Base-by-base conservation (phyloP, 1,140 invertebrate genomes). In the Macrobrachium rosenbergii region DNA sequence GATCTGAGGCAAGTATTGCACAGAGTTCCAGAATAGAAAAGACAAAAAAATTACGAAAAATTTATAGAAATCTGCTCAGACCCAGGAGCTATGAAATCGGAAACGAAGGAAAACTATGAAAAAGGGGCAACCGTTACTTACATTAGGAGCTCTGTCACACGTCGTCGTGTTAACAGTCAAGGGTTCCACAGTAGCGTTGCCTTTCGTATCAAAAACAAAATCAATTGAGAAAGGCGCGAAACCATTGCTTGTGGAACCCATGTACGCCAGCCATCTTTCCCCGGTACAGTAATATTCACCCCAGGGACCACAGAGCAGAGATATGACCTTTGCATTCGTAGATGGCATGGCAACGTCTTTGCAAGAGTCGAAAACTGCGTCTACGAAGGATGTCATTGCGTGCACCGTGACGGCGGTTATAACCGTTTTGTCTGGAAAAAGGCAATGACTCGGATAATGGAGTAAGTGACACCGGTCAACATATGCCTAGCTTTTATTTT, bases 201-300 rank as follows among this genome's bases (percentile, higher is more conserved):
- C 19, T 2, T 23, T 63, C 23, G 81, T 86, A 45, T 84, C 19
- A 17, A 83, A 88, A 7, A 84, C 92, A 90, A 96, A 98, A 77
- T 94, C 95, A 62, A 98, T 97, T 92, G 95, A 94, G 92, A 98
- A 98, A 17, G 97, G 97, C 87, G 96, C 95, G 90, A 93, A 95
- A 0, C 91, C 89, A 91, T 95, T 96, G 3, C 81, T 63, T 5
- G 85, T 81, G 21, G 81, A 80, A 10, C 83, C 87, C 87, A 91
- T 88, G 43, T 75, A 90, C 28, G 72, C 73, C 21, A 88, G 90
- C 86, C 92, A 93, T 91, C 92, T 91, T 37, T 93, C 90, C 3
- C 96, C 92, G 28, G 94, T 94, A 91, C 96, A 97, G 88, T 93
- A 92, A 52, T 93, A 93, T 0, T 95, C 93, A 7, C 94, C 94